Evolutionary conservation across 2,113 vertebrate genomes (phyloP).

Genomic region (Rousettus leschenaultii): DNA sequence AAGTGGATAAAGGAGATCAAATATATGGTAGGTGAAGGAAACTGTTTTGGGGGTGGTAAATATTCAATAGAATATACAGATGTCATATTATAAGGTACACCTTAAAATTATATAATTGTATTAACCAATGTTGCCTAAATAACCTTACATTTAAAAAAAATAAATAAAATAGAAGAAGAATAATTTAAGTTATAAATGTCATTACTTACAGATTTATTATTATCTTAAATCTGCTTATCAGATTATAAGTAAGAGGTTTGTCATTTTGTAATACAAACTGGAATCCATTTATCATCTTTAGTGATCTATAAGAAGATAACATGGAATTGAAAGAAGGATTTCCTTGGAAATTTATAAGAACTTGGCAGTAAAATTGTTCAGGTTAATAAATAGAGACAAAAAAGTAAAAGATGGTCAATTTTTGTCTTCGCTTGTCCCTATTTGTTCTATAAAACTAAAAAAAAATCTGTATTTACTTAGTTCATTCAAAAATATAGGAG

Average conservation of each 20-base stretch:
- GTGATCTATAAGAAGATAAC: neutral
- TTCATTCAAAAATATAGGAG: neutral
- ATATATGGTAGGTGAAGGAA: too few species aligned
- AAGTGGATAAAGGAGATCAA: too few species aligned
- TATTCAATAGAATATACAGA: too few species aligned
- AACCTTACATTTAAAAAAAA: too few species aligned
- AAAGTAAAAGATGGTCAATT: neutral
- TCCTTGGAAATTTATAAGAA: neutral
- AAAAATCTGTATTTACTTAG: neutral
- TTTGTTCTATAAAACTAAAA: neutral
- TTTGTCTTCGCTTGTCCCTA: neutral
- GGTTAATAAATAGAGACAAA: neutral
- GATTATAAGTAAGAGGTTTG: neutral
- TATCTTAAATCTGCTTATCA: neutral
- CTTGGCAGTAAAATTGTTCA: neutral
- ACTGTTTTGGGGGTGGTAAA: too few species aligned
- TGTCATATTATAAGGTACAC: too few species aligned
- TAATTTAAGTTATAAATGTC: neutral
- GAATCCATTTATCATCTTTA: neutral
- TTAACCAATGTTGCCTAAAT: too few species aligned
- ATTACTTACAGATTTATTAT: neutral
- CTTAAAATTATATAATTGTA: too few species aligned
- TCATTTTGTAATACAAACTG: neutral
- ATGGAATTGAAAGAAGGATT: neutral
- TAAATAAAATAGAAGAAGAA: too few species aligned